Evolutionary conservation across 2,888 invertebrate genomes (phyloP).

Genomic region (Augochlorella aurata): DNA sequence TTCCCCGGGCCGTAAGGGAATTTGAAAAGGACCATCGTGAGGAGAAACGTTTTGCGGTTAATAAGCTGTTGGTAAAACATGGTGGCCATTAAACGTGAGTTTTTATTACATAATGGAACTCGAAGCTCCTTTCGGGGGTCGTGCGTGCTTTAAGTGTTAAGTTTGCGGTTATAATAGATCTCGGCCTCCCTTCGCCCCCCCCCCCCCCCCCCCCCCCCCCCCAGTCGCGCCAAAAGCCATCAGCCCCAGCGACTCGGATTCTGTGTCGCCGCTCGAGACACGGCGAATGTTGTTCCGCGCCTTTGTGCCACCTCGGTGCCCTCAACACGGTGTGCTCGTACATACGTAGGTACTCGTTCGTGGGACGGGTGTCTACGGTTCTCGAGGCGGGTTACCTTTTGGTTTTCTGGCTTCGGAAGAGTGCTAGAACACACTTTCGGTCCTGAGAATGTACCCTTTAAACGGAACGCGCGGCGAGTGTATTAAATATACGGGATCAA

Average conservation of each 20-base stretch:
- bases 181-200: slow-evolving; percentile 2
- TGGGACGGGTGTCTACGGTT: slow-evolving; percentile 2
- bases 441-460: slow-evolving; percentile 25
- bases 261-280: slow-evolving; percentile 17
- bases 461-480: slow-evolving; percentile 23
- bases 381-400: slow-evolving; percentile 38
- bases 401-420: slow-evolving; percentile 24
- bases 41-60: slow-evolving; percentile 69
- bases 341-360: slow-evolving; percentile 15
- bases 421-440: slow-evolving; percentile 33
- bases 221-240: slow-evolving; percentile 26
- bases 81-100: slow-evolving; percentile 76
- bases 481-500: slow-evolving; percentile 45
- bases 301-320: neutral
- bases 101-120: slow-evolving; percentile 60
- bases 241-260: slow-evolving; percentile 29
- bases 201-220: neutral
- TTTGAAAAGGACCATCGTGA: slow-evolving; percentile 61
- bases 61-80: slow-evolving; percentile 75
- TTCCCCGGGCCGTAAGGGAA: slow-evolving; percentile 59
- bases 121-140: slow-evolving; percentile 37
- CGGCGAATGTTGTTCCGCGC: neutral
- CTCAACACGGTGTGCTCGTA: neutral
- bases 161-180: slow-evolving; percentile 64
- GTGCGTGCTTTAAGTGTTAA: slow-evolving; percentile 57